Base-by-base conservation (phyloP, 2,888 invertebrate species). In the Clostera curtula region DNA sequence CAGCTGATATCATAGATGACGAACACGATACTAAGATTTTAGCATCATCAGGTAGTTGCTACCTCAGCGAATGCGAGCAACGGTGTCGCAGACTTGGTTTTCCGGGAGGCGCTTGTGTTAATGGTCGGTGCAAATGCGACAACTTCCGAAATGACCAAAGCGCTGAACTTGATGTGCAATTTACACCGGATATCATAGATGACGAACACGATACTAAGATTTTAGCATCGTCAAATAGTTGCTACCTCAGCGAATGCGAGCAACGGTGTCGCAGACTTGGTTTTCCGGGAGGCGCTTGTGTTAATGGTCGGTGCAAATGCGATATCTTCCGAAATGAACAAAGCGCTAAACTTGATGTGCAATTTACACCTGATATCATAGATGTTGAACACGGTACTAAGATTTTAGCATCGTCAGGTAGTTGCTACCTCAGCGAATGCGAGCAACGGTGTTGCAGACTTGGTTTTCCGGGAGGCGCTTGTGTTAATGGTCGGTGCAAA, bases 61-160 rank as follows among this genome's bases (percentile, higher is more conserved):
- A 56, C 13, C 36, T 30, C 6, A 28, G 21, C 2, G 41, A 36
- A 12, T 57, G 56, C 12, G 50, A 53, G 16, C 43, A 40, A 15
- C 32, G 25, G 6, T 59, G 56, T 15, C 44, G 51, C 4, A 33
- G 41, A n/a, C 36, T 54, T 1, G 44, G 48, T 3, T 43, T 48
- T 23, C 34, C 36, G 0, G 51, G 53, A 1, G 59, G 60, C 10
- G 43, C 29, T 3, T 62, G 62, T 16, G 40, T 53, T 12, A 36
- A 47, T 4, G 47, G 39, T 4, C 34, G 20, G 2, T 52, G 49
- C 31, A 49, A 56, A 23, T 59, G 60, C 9, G 47, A 56, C 12
- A 38, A 36, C n/a, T 24, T 31, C 11, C 31, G 5, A 5, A 19
- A 3, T 3, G 3, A 5, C 16, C 14, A 14, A 18, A 14, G 7